A percentile compares a stretch with the other conserved stretches of the same genome.
Evolutionary conservation across 1,140 invertebrate species (phyloP).

Genomic region (Drosophila littoralis): DNA sequence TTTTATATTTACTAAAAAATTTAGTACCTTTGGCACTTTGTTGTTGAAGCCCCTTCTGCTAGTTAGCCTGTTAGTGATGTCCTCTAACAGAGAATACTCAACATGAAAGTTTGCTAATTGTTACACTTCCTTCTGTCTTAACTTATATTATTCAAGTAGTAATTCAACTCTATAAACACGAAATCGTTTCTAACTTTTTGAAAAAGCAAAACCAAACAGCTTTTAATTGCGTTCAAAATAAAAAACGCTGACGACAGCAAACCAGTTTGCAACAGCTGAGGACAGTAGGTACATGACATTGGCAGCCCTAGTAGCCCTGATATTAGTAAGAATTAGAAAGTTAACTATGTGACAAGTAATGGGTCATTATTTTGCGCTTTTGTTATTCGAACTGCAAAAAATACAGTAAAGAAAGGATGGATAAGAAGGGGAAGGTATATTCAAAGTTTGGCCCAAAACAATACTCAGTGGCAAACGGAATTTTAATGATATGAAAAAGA

Average conservation of each 20-base stretch:
- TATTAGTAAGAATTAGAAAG: background rate
- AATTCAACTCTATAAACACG: too few relatives aligned
- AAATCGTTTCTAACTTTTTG: too few relatives aligned
- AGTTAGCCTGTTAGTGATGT: background rate
- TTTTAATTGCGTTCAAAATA: too few relatives aligned
- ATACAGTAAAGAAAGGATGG: background rate
- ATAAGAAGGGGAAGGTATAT: background rate
- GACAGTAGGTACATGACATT: background rate
- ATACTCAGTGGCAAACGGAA: conserved; percentile 44
- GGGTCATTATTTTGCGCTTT: background rate
- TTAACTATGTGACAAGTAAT: background rate
- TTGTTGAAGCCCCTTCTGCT: background rate
- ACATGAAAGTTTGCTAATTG: background rate
- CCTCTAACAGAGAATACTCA: background rate
- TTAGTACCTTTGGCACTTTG: conserved; percentile 60
- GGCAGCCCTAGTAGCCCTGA: background rate
- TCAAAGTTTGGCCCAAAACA: background rate
- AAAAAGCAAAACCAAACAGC: too few relatives aligned
- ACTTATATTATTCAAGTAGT: too few relatives aligned
- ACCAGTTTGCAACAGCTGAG: too few relatives aligned
- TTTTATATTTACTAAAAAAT: conserved; percentile 56
- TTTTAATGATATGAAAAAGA: conserved; percentile 65
- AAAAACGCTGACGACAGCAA: too few relatives aligned
- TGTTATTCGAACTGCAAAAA: background rate
- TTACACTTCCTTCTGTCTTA: too few relatives aligned